Percentiles rank a stretch among this genome's conserved stretches.
Evolutionary conservation across 2,797 vertebrate genomes (phyloP).

Genomic region (Intellagama lesueurii): DNA sequence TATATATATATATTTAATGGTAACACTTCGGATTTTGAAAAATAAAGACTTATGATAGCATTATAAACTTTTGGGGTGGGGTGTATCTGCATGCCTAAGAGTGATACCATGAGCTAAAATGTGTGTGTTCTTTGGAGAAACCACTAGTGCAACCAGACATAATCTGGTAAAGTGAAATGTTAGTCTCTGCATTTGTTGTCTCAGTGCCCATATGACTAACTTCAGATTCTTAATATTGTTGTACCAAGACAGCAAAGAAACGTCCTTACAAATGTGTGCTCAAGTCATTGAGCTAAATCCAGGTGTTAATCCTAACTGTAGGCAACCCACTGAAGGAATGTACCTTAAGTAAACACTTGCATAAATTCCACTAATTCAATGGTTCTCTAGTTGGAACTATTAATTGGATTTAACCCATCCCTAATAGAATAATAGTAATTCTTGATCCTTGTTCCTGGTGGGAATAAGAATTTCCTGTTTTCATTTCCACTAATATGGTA

Average conservation of each 20-base stretch:
- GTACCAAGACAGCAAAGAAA: background rate
- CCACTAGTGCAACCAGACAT: slow-evolving; percentile 64
- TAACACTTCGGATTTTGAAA: background rate
- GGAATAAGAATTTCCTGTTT: no score
- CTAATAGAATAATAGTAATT: background rate
- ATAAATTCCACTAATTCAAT: no score
- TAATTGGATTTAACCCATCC: background rate
- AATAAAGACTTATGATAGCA: slow-evolving; percentile 19
- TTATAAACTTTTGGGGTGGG: slow-evolving; percentile 16
- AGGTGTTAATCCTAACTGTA: no score
- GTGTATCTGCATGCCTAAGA: slow-evolving; percentile 17
- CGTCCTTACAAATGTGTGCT: background rate
- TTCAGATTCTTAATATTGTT: background rate
- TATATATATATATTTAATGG: background rate
- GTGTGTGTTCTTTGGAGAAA: slow-evolving; percentile 21
- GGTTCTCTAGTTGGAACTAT: no score
- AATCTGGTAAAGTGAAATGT: slow-evolving; percentile 59
- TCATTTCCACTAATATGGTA: no score
- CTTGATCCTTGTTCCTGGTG: background rate
- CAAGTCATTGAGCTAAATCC: background rate
- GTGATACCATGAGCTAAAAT: slow-evolving; percentile 62
- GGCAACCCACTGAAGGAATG: no score
- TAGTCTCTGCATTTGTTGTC: slow-evolving; percentile 46
- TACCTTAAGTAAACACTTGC: no score
- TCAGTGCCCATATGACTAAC: background rate